These are phyloP conservation scores for Thamnophis sirtalis DNA, from an alignment of 2,113 vertebrate species.

Conservation along the genomic window DNA sequence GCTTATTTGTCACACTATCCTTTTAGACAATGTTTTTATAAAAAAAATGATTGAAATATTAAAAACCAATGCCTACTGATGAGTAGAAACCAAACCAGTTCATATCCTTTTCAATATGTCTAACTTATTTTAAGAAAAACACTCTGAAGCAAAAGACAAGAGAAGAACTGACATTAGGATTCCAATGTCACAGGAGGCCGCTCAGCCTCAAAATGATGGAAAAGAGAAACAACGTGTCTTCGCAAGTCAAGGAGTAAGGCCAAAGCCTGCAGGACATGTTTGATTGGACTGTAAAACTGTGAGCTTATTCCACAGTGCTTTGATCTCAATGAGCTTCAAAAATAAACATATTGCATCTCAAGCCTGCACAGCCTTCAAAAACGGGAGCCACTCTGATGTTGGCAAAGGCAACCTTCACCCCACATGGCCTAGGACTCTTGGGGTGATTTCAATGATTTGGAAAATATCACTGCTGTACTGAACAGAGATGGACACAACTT, in stretches of 20 bases:
- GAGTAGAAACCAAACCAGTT: conserved; percentile 9
- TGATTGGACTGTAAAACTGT: background rate
- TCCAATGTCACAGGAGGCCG: background rate
- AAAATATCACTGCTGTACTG: background rate
- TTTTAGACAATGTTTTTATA: background rate
- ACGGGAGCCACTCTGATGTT: background rate
- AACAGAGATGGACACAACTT: background rate
- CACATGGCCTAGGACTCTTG: background rate
- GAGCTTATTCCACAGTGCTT: background rate
- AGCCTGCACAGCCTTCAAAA: background rate
- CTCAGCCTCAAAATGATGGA: background rate
- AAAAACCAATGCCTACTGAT: conserved; percentile 2
- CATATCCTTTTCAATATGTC: background rate
- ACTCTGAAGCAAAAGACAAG: background rate
- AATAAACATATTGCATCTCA: background rate
- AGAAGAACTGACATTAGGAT: background rate
- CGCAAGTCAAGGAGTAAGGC: background rate
- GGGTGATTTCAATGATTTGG: too few species aligned
- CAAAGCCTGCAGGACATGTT: background rate
- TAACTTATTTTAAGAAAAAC: background rate
- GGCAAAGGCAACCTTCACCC: background rate
- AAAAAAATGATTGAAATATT: background rate
- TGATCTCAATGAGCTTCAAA: background rate
- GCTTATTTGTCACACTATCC: background rate
- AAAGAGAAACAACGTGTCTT: background rate